A percentile compares a stretch with the other conserved stretches of the same genome.
phyloP scores from a whole-genome alignment of 1,140 invertebrate genomes.

The Saxidomus purpurata region DNA sequence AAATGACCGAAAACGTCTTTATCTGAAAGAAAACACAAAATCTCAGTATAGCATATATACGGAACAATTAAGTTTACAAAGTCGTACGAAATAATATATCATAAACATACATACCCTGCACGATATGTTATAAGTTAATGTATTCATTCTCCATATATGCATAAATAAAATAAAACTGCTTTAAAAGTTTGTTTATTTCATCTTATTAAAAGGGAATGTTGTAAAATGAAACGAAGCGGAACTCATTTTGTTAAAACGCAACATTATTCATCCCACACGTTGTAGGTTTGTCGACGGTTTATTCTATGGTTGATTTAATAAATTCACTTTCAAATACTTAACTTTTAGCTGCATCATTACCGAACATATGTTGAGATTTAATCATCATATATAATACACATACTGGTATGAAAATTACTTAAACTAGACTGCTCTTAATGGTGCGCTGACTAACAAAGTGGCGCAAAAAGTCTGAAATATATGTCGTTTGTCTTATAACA shows the following conservation, averaged over 20 bases:
- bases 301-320: slow-evolving; percentile 22
- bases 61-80: no score
- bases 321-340: slow-evolving; percentile 7
- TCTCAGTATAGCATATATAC: no score
- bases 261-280: slow-evolving; percentile 12
- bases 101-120: neutral
- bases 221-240: slow-evolving; percentile 25
- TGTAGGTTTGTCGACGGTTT: neutral
- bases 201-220: neutral
- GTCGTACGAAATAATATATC: no score
- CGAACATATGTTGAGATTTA: neutral
- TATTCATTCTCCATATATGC: neutral
- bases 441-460: no score
- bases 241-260: neutral
- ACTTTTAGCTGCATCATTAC: slow-evolving; percentile 20
- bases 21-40: no score
- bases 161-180: neutral
- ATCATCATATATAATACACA: neutral
- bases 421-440: no score
- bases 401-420: neutral
- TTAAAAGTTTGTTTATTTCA: slow-evolving; percentile 7
- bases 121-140: neutral
- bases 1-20: no score
- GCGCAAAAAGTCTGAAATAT: no score
- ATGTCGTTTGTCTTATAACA: no score